These are phyloP conservation scores for Epinotia bilunana DNA, from an alignment of 2,888 invertebrate species.

Conservation along the genomic window DNA sequence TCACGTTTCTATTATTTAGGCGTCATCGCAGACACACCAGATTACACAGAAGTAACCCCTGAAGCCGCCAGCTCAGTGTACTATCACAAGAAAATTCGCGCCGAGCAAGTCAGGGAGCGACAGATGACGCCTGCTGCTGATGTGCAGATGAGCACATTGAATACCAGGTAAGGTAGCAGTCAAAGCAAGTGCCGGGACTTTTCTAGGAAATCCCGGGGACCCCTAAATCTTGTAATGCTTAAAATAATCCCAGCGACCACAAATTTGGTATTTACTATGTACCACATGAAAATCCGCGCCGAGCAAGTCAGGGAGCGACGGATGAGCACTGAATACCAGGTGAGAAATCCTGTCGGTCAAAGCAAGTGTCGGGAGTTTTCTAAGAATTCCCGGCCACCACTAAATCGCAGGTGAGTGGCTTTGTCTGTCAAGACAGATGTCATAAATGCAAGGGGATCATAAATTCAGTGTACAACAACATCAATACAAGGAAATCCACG, in stretches of 20 bases:
- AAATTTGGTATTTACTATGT: too few species aligned
- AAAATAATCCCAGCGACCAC: too few species aligned
- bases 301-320: conserved; percentile 55
- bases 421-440: too few species aligned
- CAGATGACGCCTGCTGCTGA: too few species aligned
- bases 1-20: not conserved
- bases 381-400: too few species aligned
- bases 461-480: too few species aligned
- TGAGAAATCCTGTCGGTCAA: not conserved
- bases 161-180: not conserved
- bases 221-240: too few species aligned
- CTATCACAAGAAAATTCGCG: conserved; percentile 64
- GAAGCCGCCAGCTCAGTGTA: conserved; percentile 48
- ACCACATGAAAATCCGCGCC: conserved; percentile 54
- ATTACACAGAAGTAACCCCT: conserved; percentile 12
- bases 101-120: conserved; percentile 56
- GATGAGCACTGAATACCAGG: conserved; percentile 21
- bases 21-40: conserved; percentile 10
- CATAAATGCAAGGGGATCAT: too few species aligned
- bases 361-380: too few species aligned
- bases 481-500: conserved; percentile 57
- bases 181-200: too few species aligned
- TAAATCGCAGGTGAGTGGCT: too few species aligned
- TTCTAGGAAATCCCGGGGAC: too few species aligned
- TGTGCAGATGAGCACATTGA: conserved; percentile 30